Evolutionary conservation across 2,888 invertebrate species (phyloP), one percentile per base, ranked within the genome.

Genomic region (Drosophila infuscata): DNA sequence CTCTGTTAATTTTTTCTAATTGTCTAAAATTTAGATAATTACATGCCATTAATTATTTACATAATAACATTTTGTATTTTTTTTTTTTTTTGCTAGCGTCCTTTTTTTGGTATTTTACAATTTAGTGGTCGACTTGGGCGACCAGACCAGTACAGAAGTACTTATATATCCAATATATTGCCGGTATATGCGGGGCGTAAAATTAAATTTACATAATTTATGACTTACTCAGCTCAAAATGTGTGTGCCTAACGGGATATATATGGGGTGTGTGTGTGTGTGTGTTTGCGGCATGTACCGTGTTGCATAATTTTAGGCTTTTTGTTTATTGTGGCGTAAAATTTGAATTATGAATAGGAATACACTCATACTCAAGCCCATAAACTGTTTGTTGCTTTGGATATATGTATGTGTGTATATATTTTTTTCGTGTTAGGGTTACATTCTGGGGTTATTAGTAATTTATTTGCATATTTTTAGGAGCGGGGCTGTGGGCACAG

Each of bases 1-100:
- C 38, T 76, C 76, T 88, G 85, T 83, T 91, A 88, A 89, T 89
- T 90, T 91, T 92, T 90, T 87, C 80, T 88, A 91, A 92, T 91
- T 89, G 91, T 82, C 82, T 76, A 78, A 91, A 92, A 92, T 91
- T 91, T 90, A 91, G 83, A 88, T 91, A 91, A 91, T 91, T 91
- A 91, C 86, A 82, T 70, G 79, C 81, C 82, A 91, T 91, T 92
- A 91, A 92, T 92, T 90, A 92, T 92, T 91, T 82, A 88, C 84
- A 89, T 86, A 91, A 88, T 90, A 86, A 88, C 79, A 76, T 72
- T 69, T 70, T 41, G n/a, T 5, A 3, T 17, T 71, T 68, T 63
- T 46, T 58, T 64, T 54, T 5, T 9, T 62, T 52, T 56, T 46
- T 38, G 43, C 6, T 29, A 11, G 11, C 48, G 1, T 15, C 11